These are phyloP conservation scores for Menura novaehollandiae DNA, from an alignment of 2,113 vertebrate genomes.

Conservation along the genomic window DNA sequence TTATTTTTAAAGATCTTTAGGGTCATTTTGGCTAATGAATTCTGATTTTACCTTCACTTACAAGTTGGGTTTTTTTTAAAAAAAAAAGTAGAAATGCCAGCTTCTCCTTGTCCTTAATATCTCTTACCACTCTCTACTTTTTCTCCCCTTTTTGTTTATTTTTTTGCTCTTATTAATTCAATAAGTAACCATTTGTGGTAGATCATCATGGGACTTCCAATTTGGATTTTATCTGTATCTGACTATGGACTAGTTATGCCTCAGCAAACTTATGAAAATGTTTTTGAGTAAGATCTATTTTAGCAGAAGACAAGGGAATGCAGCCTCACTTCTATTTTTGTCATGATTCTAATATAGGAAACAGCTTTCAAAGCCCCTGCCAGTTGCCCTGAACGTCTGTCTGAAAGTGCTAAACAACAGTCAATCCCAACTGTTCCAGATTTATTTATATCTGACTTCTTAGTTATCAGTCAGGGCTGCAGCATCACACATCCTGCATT, in stretches of 20 bases:
- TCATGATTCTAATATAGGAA: constrained; percentile 62
- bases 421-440: constrained; percentile 65
- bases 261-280: background rate
- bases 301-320: constrained; percentile 52
- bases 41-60: background rate
- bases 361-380: constrained; percentile 56
- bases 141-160: background rate
- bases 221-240: constrained; percentile 1
- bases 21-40: background rate
- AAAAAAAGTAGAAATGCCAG: background rate
- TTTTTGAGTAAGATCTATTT: constrained; percentile 53
- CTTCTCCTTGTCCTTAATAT: background rate
- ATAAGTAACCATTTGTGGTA: background rate
- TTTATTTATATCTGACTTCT: constrained; percentile 70
- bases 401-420: constrained; percentile 66
- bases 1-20: background rate
- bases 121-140: background rate
- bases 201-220: background rate
- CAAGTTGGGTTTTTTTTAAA: background rate
- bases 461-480: constrained; percentile 52
- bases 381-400: constrained; percentile 67
- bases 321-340: constrained; percentile 58
- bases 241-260: background rate
- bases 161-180: background rate
- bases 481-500: constrained; percentile 5